Percentiles rank a stretch among this genome's conserved stretches.
Evolutionary conservation across 2,113 vertebrate species (phyloP).

Genomic region (Falcunculus frontatus): DNA sequence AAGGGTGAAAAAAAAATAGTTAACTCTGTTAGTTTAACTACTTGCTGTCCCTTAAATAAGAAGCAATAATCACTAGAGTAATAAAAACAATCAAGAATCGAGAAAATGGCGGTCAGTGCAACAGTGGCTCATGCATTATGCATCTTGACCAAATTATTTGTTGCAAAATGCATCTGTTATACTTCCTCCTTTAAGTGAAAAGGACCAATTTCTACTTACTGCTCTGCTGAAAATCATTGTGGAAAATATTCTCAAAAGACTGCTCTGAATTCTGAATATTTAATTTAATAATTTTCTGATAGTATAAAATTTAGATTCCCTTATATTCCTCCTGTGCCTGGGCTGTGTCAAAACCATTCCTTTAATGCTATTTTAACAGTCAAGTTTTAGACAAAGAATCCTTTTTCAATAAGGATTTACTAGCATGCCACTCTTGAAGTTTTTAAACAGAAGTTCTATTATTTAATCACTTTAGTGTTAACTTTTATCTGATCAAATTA

Average conservation of each 20-base stretch:
- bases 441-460: slow-evolving; percentile 5
- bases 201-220: not conserved
- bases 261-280: not conserved
- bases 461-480: slow-evolving; percentile 14
- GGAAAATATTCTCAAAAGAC: not conserved
- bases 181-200: not conserved
- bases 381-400: slow-evolving; percentile 15
- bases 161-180: not conserved
- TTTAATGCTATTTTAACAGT: not conserved
- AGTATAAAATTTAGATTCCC: not conserved
- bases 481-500: slow-evolving; percentile 44
- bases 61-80: not conserved
- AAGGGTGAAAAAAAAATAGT: not conserved
- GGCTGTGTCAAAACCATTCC: not conserved
- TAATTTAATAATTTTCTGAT: not conserved
- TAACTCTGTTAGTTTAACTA: slow-evolving; percentile 4
- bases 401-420: slow-evolving; percentile 10
- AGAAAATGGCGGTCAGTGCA: not conserved
- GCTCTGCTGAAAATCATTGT: not conserved
- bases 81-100: not conserved
- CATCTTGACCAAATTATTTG: slow-evolving; percentile 3
- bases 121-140: not conserved
- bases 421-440: not conserved
- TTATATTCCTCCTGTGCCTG: not conserved
- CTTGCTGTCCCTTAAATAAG: not conserved